phyloP scores from a whole-genome alignment of 2,888 invertebrate species.

The Drosophila paucipuncta region DNA sequence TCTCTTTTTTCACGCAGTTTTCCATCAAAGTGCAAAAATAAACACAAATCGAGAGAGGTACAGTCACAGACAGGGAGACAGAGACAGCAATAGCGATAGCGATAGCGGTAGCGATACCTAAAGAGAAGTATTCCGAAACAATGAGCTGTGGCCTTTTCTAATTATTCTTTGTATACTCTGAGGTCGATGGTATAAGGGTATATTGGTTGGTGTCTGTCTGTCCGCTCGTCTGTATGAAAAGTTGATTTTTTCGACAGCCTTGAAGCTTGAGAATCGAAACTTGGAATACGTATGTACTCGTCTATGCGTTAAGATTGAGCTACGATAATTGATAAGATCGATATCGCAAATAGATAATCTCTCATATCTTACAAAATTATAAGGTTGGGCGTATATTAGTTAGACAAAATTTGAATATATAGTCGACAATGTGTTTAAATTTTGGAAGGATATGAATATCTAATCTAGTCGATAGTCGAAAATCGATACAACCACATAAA shows the following conservation, averaged over 20 bases:
- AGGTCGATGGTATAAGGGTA: not conserved
- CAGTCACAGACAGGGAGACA: constrained; percentile 6
- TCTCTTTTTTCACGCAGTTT: constrained; percentile 52
- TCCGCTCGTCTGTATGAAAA: not conserved
- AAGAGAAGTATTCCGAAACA: constrained; percentile 7
- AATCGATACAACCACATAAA: not conserved
- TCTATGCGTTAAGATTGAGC: not conserved
- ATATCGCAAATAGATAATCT: not conserved
- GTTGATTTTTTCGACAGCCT: no score
- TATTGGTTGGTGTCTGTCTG: not conserved
- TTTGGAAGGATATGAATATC: not conserved
- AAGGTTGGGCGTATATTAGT: rapidly evolving
- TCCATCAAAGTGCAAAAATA: constrained; percentile 76
- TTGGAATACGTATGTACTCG: not conserved
- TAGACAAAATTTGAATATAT: not conserved
- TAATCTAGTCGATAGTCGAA: not conserved
- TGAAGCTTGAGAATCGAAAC: no score
- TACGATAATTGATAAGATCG: not conserved
- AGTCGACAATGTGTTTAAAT: not conserved
- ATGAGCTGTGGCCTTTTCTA: constrained; percentile 34
- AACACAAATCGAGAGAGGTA: constrained; percentile 44
- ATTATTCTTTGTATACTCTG: constrained; percentile 6
- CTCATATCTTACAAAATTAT: not conserved
- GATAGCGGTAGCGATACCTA: not conserved
- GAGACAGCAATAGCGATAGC: not conserved